A percentile compares a stretch with the other conserved stretches of the same genome.
Evolutionary conservation across 2,888 invertebrate species (phyloP).

Genomic region (Periphyllus acericola): DNA sequence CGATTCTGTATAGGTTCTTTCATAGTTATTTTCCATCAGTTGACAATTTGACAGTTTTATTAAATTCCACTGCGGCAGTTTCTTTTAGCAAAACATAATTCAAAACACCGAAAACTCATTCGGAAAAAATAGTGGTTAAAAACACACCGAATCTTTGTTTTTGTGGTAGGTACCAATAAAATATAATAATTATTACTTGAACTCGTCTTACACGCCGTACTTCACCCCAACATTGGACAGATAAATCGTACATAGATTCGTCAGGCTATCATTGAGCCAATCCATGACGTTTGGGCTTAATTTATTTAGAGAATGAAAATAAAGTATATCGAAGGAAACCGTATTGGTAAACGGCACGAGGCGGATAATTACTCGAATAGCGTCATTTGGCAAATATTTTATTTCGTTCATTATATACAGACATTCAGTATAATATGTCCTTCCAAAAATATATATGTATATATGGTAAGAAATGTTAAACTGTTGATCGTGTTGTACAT

Average conservation of each 20-base stretch:
- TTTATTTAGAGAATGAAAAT: too few relatives aligned
- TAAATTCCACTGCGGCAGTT: conserved; percentile 10
- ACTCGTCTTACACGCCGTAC: too few relatives aligned
- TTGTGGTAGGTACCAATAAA: conserved; percentile 13
- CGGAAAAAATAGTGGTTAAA: neutral
- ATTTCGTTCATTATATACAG: too few relatives aligned
- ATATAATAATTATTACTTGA: neutral
- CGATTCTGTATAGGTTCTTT: neutral
- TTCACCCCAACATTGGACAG: neutral
- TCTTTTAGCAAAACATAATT: conserved; percentile 1
- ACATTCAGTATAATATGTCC: too few relatives aligned
- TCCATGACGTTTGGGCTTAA: neutral
- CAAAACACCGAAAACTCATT: conserved; percentile 15
- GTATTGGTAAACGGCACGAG: too few relatives aligned
- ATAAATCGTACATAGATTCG: neutral
- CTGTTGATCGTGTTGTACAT: too few relatives aligned
- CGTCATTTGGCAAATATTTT: too few relatives aligned
- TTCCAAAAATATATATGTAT: too few relatives aligned
- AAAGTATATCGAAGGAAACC: too few relatives aligned
- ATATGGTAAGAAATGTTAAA: too few relatives aligned
- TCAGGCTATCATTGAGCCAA: neutral
- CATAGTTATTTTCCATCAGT: neutral
- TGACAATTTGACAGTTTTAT: conserved; percentile 57
- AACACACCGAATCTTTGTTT: neutral
- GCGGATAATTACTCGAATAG: too few relatives aligned